phyloP scores from a whole-genome alignment of 2,888 invertebrate genomes.

The Calliopum simillimum region DNA sequence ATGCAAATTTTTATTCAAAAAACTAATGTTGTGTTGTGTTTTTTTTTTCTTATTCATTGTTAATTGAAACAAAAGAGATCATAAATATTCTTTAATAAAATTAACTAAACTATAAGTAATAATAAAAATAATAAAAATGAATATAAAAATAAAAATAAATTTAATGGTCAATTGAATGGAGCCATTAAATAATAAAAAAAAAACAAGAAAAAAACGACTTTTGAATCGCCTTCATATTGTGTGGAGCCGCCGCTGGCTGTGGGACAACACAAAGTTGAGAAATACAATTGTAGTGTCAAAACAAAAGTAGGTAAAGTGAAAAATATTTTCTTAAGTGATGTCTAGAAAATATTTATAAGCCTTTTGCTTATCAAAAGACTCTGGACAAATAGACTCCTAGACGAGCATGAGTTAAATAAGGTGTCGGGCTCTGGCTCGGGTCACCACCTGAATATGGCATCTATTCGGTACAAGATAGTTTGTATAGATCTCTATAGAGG shows the following conservation, averaged over 20 bases:
- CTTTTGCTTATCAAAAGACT: too few relatives aligned
- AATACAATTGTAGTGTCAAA: constrained; percentile 49
- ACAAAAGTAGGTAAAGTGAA: too few relatives aligned
- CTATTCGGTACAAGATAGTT: too few relatives aligned
- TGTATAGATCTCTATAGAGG: too few relatives aligned
- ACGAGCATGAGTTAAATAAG: too few relatives aligned
- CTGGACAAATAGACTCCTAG: too few relatives aligned
- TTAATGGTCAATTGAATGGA: constrained; percentile 63
- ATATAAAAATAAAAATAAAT: constrained; percentile 60
- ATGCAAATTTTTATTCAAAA: neutral
- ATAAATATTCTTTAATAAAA: constrained; percentile 61
- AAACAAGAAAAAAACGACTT: constrained; percentile 45
- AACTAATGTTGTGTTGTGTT: too few relatives aligned
- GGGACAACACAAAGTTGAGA: constrained; percentile 41
- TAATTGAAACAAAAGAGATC: constrained; percentile 26
- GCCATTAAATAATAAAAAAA: constrained; percentile 56
- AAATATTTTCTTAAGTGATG: too few relatives aligned
- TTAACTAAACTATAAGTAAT: constrained; percentile 44
- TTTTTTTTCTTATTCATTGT: neutral
- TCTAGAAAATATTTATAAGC: too few relatives aligned
- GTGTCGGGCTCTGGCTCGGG: too few relatives aligned
- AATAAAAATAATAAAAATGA: constrained; percentile 35
- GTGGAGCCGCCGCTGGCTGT: constrained; percentile 37
- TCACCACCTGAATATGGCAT: too few relatives aligned
- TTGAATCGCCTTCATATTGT: constrained; percentile 12